A percentile compares a stretch with the other conserved stretches of the same genome.
Conservation (phyloP, 2,888 invertebrate genomes). For the Yponomeuta sedellus region DNA sequence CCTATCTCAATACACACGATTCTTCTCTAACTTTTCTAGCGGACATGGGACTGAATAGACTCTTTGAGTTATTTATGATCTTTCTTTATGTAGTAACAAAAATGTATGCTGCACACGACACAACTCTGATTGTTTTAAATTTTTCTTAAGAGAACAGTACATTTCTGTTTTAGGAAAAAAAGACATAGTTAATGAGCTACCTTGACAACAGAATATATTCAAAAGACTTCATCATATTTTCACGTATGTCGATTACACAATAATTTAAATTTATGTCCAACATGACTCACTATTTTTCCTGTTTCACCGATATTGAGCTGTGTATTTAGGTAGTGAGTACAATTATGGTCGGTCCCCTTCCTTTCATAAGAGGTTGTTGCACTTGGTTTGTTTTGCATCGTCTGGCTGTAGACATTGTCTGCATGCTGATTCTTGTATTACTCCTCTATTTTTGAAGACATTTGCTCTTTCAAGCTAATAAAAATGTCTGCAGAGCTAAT, state of each 20-base stretch:
- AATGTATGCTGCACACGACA: too few relatives aligned
- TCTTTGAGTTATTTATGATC: too few relatives aligned
- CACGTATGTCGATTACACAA: slow-evolving; percentile 5
- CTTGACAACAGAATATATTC: not conserved
- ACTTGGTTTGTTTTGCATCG: slow-evolving; percentile 59
- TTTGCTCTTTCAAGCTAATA: slow-evolving; percentile 18
- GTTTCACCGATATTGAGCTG: slow-evolving; percentile 23
- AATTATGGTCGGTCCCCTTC: slow-evolving; percentile 36
- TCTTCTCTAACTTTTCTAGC: too few relatives aligned
- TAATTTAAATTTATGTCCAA: slow-evolving; percentile 15
- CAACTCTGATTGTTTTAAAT: too few relatives aligned
- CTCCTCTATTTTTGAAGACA: slow-evolving; percentile 14
- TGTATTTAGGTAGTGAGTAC: not conserved
- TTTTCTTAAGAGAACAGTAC: too few relatives aligned
- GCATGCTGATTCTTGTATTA: slow-evolving; percentile 49
- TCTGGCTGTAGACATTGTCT: slow-evolving; percentile 46
- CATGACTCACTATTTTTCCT: slow-evolving; percentile 45
- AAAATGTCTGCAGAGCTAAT: not conserved
- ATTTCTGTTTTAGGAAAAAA: not conserved
- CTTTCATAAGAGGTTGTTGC: slow-evolving; percentile 67
- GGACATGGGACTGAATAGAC: too few relatives aligned
- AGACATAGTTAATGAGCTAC: not conserved
- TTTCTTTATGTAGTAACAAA: too few relatives aligned
- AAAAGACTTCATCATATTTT: not conserved
- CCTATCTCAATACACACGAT: not conserved